Base-by-base conservation (phyloP, 2,113 vertebrate genomes). In the Columba livia region DNA sequence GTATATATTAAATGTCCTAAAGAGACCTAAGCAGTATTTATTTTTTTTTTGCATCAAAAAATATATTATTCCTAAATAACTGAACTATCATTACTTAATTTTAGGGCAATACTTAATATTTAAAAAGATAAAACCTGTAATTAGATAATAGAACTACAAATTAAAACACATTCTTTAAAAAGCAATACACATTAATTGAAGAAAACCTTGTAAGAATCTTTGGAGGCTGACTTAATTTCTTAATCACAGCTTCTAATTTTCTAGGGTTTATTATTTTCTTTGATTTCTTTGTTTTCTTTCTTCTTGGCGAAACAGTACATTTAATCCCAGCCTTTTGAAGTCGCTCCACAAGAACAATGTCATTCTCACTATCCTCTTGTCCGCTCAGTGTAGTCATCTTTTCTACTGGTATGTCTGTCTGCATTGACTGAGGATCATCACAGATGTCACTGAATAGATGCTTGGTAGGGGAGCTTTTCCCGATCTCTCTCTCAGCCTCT, bases 161-260 rank as follows among this genome's bases (percentile, higher is more conserved):
- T 36, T 54, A 23, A 91, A 91, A 92, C 32, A n/a, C 2, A 80
- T 81, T 92, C n/a, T 54, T 94, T 88, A 29, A 58, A 94, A 90
- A 67, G 20, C 40, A 94, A 83, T 66, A 57, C 17, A 20, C 6
- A 71, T 23, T 74, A 34, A 57, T 85, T 85, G 50, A 90, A 93
- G 14, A 84, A 83, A 92, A 98, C 96, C 96, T 98, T 97, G 89
- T 24, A 48, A 98, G 92, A 67, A 60, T 64, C 28, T 44, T 94
- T 50, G 95, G 72, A 32, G 81, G 87, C 90, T 97, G 94, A 69
- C 75, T 84, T 90, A 98, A 92, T 90, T 95, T 94, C 23, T 95
- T 47, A 85, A 73, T 91, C 64, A 98, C 53, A 29, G 11, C 16
- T 54, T 91, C 50, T 78, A 96, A n/a, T 94, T 96, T 97, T 48